Percentiles rank a stretch among this genome's conserved stretches.
These are phyloP conservation scores for Rissa tridactyla DNA, from an alignment of 2,113 vertebrate genomes.

Conservation along the genomic window DNA sequence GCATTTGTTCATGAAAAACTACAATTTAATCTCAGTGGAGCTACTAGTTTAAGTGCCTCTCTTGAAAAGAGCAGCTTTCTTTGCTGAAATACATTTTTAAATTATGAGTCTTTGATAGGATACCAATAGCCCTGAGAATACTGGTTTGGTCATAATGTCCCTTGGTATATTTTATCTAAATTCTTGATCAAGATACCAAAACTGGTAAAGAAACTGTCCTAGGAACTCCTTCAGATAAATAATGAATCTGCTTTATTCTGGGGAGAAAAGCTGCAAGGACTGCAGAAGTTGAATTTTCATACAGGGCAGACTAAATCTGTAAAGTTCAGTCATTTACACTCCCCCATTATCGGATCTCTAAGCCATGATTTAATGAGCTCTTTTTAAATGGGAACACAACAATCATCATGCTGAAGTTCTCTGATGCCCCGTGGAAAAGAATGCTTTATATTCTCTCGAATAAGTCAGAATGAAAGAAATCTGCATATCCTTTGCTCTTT, in stretches of 20 bases:
- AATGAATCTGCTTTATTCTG: not conserved
- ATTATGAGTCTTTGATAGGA: not conserved
- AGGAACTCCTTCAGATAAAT: not conserved
- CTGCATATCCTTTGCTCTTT: not conserved
- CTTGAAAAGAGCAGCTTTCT: not conserved
- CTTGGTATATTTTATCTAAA: not conserved
- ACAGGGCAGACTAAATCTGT: not conserved
- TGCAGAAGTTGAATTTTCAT: not conserved
- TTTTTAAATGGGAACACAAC: not conserved
- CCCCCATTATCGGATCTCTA: not conserved
- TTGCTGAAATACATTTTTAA: not conserved
- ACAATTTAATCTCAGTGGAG: not conserved
- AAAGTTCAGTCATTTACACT: not conserved
- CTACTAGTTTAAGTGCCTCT: not conserved
- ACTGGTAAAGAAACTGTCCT: not conserved
- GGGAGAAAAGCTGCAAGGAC: not conserved
- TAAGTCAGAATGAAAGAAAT: not conserved
- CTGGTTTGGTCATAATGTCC: not conserved
- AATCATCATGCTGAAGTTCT: not conserved
- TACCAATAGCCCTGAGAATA: not conserved
- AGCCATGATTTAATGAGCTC: slow-evolving; percentile 6
- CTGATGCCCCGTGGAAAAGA: not conserved
- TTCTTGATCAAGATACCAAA: not conserved
- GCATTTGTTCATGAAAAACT: not conserved
- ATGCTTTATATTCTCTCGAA: not conserved